A percentile compares a stretch with the other conserved stretches of the same genome.
These are phyloP conservation scores for Tichodroma muraria DNA, from an alignment of 2,113 vertebrate species.

Conservation along the genomic window DNA sequence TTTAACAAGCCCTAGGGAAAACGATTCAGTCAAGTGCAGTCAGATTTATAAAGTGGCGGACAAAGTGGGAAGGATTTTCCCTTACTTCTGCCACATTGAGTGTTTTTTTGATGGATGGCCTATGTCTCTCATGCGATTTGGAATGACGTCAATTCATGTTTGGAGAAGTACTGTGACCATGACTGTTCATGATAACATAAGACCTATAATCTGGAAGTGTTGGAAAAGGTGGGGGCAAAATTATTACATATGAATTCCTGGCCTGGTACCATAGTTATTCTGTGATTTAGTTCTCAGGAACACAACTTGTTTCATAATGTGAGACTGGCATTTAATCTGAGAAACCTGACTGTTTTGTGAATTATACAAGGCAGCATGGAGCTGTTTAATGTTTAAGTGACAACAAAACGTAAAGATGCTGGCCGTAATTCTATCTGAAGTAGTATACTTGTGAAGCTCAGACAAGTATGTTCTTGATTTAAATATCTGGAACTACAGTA, in stretches of 20 bases:
- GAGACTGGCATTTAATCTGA: conserved; percentile 32
- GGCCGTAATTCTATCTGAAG: conserved; percentile 42
- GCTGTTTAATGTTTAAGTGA: conserved; percentile 31
- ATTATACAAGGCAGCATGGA: conserved; percentile 4
- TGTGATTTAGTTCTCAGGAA: conserved; percentile 15
- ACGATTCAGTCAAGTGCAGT: conserved; percentile 58
- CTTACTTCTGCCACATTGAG: conserved; percentile 26
- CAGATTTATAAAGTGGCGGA: conserved; percentile 55
- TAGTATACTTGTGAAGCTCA: conserved; percentile 22
- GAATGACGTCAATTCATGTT: not conserved
- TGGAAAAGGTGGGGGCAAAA: not conserved
- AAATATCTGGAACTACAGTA: conserved; percentile 48
- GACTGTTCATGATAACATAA: not conserved
- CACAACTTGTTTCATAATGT: conserved; percentile 24
- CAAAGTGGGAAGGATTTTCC: conserved; percentile 45
- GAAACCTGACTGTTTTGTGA: conserved; percentile 36
- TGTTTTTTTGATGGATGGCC: not conserved
- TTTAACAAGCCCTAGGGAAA: conserved; percentile 53
- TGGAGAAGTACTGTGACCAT: not conserved
- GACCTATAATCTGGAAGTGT: not conserved
- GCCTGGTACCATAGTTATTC: not conserved
- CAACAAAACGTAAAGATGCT: conserved; percentile 27
- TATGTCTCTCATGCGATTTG: not conserved
- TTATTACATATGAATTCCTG: not conserved
- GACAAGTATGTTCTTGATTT: not conserved